Conservation (phyloP, 2,888 invertebrate genomes). For the Troides helena region DNA sequence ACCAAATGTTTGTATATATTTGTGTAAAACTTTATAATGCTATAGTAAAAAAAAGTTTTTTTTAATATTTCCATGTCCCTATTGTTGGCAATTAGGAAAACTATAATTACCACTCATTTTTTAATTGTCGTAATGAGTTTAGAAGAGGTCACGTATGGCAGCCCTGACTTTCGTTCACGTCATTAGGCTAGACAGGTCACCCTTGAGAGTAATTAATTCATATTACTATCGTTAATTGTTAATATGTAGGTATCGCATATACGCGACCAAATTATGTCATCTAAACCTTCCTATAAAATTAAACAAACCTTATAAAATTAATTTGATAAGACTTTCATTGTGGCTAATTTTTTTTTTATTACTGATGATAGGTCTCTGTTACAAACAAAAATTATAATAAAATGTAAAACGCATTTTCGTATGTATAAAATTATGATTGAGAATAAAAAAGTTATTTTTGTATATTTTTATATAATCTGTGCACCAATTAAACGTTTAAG, state of each 20-base stretch:
- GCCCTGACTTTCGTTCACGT: slow-evolving; percentile 21
- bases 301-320: background rate
- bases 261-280: slow-evolving; percentile 7
- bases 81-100: background rate
- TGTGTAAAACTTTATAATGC: no score
- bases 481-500: no score
- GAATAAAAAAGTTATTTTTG: no score
- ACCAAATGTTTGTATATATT: no score
- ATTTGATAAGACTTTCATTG: background rate
- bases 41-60: no score
- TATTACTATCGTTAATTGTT: slow-evolving; percentile 25
- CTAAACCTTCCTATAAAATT: background rate
- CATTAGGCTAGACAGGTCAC: slow-evolving; percentile 17
- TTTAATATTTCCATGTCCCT: no score
- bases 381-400: no score
- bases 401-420: no score
- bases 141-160: background rate
- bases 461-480: no score
- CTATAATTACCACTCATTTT: background rate
- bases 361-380: background rate
- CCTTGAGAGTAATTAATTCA: slow-evolving; percentile 28
- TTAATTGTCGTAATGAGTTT: background rate
- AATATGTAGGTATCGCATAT: slow-evolving; percentile 4
- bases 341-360: background rate
- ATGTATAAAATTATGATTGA: no score